Conservation (phyloP, 2,888 invertebrate species). For the Agonopterix subpropinquella region DNA sequence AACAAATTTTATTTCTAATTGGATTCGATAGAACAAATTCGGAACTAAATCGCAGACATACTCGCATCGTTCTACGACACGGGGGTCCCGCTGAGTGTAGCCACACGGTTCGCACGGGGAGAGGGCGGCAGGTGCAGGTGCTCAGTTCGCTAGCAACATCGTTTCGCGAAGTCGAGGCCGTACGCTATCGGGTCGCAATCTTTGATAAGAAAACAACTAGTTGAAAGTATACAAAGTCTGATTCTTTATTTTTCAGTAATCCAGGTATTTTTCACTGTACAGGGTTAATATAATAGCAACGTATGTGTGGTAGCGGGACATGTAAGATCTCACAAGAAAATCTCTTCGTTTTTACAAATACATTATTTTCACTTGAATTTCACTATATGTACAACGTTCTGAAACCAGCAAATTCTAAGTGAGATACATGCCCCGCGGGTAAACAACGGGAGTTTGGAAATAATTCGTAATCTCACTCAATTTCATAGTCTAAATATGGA, state of each 20-base stretch:
- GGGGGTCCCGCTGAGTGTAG: too few relatives aligned
- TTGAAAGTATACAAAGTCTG: constrained; percentile 61
- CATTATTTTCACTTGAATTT: constrained; percentile 31
- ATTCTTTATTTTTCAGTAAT: constrained; percentile 57
- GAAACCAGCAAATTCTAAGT: constrained; percentile 22
- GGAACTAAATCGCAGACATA: too few relatives aligned
- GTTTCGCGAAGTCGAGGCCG: too few relatives aligned
- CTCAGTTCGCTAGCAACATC: too few relatives aligned
- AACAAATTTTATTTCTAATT: too few relatives aligned
- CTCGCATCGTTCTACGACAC: too few relatives aligned
- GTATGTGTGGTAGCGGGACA: constrained; percentile 8
- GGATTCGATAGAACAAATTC: too few relatives aligned
- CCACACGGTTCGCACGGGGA: too few relatives aligned
- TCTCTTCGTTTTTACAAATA: constrained; percentile 6
- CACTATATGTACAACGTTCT: constrained; percentile 49
- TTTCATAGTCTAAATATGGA: constrained; percentile 10
- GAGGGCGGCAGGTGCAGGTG: too few relatives aligned
- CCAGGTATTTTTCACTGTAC: constrained; percentile 47
- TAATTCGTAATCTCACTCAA: constrained; percentile 28
- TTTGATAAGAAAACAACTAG: constrained; percentile 19
- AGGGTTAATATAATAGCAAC: constrained; percentile 20
- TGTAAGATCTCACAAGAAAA: constrained; percentile 24
- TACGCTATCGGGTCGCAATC: background rate
- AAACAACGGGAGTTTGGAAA: constrained; percentile 4
- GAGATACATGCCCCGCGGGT: constrained; percentile 15